Percentiles rank a stretch among this genome's conserved stretches.
Conservation (phyloP, 2,888 invertebrate genomes). For the Plebejus anna region DNA sequence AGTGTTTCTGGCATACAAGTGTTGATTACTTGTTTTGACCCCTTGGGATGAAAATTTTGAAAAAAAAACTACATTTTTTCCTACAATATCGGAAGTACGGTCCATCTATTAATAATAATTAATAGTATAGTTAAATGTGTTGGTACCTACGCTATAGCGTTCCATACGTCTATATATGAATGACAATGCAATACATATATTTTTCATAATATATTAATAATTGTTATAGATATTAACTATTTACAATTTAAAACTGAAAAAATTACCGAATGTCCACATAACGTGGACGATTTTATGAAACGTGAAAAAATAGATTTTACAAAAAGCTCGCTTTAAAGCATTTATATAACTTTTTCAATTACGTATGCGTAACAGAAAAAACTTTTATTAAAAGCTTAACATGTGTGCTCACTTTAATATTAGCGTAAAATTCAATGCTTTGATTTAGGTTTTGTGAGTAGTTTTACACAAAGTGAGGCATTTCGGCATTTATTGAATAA, state of each 20-base stretch:
- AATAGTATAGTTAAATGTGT: no score
- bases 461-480: neutral
- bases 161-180: no score
- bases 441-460: neutral
- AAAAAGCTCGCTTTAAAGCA: constrained; percentile 9
- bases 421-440: neutral
- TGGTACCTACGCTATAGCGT: no score
- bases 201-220: no score
- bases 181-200: no score
- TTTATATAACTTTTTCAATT: constrained; percentile 25
- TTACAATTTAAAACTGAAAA: neutral
- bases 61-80: no score
- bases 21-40: no score
- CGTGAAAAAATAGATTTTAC: neutral
- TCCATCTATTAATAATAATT: no score
- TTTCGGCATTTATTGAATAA: neutral
- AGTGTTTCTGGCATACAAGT: no score
- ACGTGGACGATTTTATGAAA: neutral
- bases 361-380: constrained; percentile 26
- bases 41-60: no score
- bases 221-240: no score
- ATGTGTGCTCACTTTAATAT: constrained; percentile 1
- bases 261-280: neutral
- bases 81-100: no score
- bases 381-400: constrained; percentile 16